These are phyloP conservation scores for Encarsia formosa DNA, from an alignment of 2,888 invertebrate genomes.

Conservation along the genomic window DNA sequence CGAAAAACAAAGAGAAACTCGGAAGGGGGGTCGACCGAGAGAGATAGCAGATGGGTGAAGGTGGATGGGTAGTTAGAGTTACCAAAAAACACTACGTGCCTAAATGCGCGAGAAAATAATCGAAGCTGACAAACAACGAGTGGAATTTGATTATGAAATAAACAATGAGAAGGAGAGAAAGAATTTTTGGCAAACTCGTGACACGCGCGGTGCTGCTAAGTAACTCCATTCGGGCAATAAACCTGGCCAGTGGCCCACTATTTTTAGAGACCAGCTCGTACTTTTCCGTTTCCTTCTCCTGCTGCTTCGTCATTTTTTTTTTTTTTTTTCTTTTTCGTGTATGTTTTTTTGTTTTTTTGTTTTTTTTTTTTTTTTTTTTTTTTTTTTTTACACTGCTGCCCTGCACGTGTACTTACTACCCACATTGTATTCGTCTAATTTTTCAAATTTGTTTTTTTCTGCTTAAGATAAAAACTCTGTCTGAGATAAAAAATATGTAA, in stretches of 20 bases:
- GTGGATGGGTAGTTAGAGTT: not conserved
- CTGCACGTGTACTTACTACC: no score
- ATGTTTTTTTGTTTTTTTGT: not conserved
- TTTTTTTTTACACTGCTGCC: no score
- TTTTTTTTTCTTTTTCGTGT: not conserved
- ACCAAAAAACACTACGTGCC: not conserved
- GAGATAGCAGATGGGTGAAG: not conserved
- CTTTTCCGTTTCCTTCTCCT: constrained; percentile 11
- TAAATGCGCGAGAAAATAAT: not conserved
- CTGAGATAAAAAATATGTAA: no score
- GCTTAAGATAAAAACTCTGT: no score
- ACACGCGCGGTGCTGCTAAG: not conserved
- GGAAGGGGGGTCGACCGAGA: not conserved
- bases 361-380: not conserved
- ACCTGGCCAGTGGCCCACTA: constrained; percentile 7
- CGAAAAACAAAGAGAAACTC: not conserved
- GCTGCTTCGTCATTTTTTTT: no score
- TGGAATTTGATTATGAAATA: not conserved
- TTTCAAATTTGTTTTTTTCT: no score
- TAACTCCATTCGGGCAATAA: constrained; percentile 12
- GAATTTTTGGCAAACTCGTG: not conserved
- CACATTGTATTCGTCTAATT: no score
- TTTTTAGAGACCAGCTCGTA: constrained; percentile 11
- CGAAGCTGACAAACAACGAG: not conserved
- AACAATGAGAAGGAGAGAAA: not conserved